Evolutionary conservation across 2,113 vertebrate genomes (phyloP), one percentile per base, ranked within the genome.

Genomic region (Prinia subflava): DNA sequence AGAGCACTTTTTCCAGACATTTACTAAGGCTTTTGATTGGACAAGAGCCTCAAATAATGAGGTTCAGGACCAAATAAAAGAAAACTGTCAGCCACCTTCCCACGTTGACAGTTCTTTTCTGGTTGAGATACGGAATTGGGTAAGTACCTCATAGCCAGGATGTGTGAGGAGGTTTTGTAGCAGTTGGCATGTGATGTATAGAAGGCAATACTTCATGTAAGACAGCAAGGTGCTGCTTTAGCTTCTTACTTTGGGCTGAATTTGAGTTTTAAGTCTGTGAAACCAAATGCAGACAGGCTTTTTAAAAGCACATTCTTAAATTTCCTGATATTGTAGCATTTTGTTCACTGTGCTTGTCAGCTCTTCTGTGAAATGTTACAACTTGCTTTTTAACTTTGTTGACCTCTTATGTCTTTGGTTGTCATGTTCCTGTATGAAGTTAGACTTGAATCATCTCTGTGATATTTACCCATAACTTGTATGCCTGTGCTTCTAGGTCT

Each of bases 401-500:
- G 31, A 79, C 41, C 64, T 87, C 65, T 86, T 89, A 65, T 86
- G 80, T 87, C 69, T 92, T 90, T 76, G 69, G 73, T 85, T 93
- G 75, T 80, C 79, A 63, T 8, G 57, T 93, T 87, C 52, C 56
- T 91, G 27, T 96, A 41, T 79, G 57, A 87, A 90, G 47, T 70
- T 55, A 83, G 55, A 41, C 65, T 78, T 85, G 5, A 57, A 22
- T 90, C 33, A 79, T 53, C 59, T 70, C 64, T 83, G 59, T 83
- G 70, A 28, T 88, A 75, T 42, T 80, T 87, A 94, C 46, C 41
- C 5, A 16, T 90, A 60, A 75, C 80, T 91, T 93, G 41, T 65
- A 24, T 87, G 65, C 92, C 71, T 85, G 94, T 95, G 91, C 94
- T 97, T 96, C 77, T 96, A 97, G 95, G 94, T 71, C 52, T 52